phyloP scores from a whole-genome alignment of 2,797 vertebrate genomes.

The Helarctos malayanus region DNA sequence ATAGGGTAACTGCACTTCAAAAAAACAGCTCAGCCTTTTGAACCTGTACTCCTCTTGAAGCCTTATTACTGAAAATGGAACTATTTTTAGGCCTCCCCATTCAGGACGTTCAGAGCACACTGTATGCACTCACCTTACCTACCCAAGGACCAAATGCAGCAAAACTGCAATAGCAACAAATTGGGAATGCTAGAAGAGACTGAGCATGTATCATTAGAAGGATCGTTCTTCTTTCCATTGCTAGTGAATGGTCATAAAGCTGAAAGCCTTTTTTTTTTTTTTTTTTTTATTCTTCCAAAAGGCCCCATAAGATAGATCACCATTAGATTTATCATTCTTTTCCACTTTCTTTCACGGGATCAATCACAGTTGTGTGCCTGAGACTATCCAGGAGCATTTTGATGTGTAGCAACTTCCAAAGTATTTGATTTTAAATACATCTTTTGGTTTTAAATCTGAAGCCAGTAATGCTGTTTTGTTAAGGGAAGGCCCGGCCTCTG shows the following conservation, averaged over 20 bases:
- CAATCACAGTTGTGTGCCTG: background rate
- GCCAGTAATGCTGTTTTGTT: background rate
- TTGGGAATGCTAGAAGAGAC: background rate
- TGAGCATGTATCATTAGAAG: background rate
- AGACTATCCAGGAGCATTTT: constrained; percentile 18
- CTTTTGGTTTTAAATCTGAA: constrained; percentile 58
- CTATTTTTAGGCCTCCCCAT: background rate
- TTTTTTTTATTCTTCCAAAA: background rate
- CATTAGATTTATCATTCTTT: constrained; percentile 47
- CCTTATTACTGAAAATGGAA: constrained; percentile 19
- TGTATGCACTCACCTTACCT: constrained; percentile 19
- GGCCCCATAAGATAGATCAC: constrained; percentile 29
- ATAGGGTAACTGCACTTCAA: constrained; percentile 43
- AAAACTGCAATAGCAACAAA: background rate
- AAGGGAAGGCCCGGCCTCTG: background rate
- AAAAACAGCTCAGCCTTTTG: constrained; percentile 4
- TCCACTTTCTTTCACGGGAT: background rate
- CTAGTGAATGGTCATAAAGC: constrained; percentile 54
- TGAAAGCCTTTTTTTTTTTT: background rate
- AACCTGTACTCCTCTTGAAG: constrained; percentile 64
- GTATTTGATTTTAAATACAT: constrained; percentile 14
- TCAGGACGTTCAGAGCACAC: background rate
- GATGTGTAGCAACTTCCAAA: constrained; percentile 19
- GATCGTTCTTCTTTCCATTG: constrained; percentile 36
- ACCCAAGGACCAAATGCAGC: background rate